A percentile compares a stretch with the other conserved stretches of the same genome.
phyloP scores from a whole-genome alignment of 1,140 invertebrate species.

The Magallana angulata region DNA sequence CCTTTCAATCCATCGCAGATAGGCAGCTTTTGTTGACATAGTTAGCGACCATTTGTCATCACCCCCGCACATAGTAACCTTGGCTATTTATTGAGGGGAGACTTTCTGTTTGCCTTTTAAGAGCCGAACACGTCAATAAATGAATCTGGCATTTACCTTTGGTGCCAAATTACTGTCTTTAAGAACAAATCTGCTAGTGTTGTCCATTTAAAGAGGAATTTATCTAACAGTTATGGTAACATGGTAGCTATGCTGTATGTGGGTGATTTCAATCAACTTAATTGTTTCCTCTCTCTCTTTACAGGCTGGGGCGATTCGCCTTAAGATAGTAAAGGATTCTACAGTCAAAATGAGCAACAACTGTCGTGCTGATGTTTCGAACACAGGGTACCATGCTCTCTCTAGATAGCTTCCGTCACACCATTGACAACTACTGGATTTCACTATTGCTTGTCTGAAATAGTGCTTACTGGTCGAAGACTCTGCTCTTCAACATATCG shows the following conservation, averaged over 20 bases:
- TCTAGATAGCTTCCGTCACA: neutral
- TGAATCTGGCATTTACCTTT: conserved; percentile 20
- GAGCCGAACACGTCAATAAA: neutral
- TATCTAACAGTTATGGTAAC: neutral
- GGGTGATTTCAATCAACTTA: neutral
- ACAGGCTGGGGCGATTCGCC: neutral
- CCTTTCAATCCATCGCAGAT: neutral
- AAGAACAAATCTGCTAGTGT: neutral
- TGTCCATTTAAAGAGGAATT: neutral
- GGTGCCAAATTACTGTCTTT: neutral
- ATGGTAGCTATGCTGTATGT: neutral
- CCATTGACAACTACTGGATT: neutral
- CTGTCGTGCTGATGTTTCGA: neutral
- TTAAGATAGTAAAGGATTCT: neutral
- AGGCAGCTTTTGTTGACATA: conserved; percentile 6
- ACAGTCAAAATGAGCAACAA: neutral
- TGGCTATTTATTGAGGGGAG: neutral
- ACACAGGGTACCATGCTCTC: neutral
- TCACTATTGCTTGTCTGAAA: neutral
- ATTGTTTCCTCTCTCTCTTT: neutral
- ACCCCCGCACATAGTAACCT: conserved; percentile 19
- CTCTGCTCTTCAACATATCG: neutral
- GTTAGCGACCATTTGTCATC: neutral
- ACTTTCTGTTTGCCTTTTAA: neutral
- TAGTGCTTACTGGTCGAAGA: neutral